These are phyloP conservation scores for Amazonetta brasiliensis DNA, from an alignment of 2,797 vertebrate species.

Conservation along the genomic window DNA sequence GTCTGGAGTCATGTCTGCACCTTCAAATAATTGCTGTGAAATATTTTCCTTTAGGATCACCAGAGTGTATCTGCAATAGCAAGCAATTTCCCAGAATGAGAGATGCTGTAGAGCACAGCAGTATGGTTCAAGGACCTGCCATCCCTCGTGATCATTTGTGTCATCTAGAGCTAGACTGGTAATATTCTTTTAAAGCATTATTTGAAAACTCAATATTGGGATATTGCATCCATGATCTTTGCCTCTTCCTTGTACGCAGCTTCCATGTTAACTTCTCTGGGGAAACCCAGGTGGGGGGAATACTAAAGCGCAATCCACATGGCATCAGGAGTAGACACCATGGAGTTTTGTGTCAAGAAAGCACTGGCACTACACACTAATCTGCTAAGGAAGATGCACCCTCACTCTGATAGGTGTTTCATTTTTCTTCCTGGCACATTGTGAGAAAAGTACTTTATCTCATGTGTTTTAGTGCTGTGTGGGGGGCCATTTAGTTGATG, in stretches of 20 bases:
- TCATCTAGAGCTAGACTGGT: not conserved
- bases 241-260: not conserved
- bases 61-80: not conserved
- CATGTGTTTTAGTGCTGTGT: constrained; percentile 4
- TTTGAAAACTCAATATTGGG: not conserved
- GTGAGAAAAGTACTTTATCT: not conserved
- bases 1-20: not conserved
- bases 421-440: not conserved
- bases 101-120: not conserved
- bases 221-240: not conserved
- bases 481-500: not conserved
- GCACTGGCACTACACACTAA: not conserved
- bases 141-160: not conserved
- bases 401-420: not conserved
- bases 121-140: not conserved
- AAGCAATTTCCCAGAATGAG: not conserved
- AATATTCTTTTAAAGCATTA: constrained; percentile 12
- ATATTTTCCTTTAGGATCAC: not conserved
- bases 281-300: not conserved
- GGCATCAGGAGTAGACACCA: not conserved
- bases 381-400: not conserved
- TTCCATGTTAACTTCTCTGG: not conserved
- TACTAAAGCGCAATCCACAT: not conserved
- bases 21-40: not conserved
- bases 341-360: not conserved